These are phyloP conservation scores for Polydrusus tereticollis DNA, from an alignment of 2,888 invertebrate species.

Conservation along the genomic window DNA sequence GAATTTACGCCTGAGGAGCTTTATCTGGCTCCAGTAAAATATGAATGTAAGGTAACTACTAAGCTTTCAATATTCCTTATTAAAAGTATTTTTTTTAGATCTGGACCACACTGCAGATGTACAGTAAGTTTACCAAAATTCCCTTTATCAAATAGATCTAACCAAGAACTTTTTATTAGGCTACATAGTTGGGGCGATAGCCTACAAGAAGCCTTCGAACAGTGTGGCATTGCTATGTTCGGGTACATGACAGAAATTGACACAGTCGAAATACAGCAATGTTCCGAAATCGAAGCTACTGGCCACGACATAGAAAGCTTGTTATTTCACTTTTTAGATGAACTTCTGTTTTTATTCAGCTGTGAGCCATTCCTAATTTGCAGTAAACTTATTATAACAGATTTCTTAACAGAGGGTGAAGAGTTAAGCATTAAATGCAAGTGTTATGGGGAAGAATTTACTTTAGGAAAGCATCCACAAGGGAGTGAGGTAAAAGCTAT, in stretches of 20 bases:
- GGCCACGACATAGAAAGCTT: constrained; percentile 91
- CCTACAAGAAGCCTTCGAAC: constrained; percentile 92
- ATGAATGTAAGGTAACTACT: constrained; percentile 79
- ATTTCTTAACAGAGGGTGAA: constrained; percentile 80
- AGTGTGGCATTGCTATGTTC: constrained; percentile 96
- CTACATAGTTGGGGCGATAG: constrained; percentile 93
- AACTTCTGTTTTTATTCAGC: constrained; percentile 91
- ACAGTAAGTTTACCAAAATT: constrained; percentile 79
- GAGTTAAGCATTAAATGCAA: constrained; percentile 85
- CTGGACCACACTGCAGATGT: constrained; percentile 98
- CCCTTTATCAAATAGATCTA: not conserved
- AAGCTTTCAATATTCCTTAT: not conserved
- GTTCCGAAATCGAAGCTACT: constrained; percentile 86
- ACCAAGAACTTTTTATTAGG: constrained; percentile 68
- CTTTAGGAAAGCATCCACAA: constrained; percentile 93
- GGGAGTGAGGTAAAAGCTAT: constrained; percentile 99
- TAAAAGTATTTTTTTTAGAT: constrained; percentile 71
- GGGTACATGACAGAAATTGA: constrained; percentile 96
- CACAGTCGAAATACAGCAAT: constrained; percentile 83
- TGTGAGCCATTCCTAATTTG: constrained; percentile 92
- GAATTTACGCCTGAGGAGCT: constrained; percentile 74
- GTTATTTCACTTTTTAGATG: constrained; percentile 94
- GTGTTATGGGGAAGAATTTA: constrained; percentile 95
- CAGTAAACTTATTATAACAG: constrained; percentile 87
- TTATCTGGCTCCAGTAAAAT: constrained; percentile 77